Evolutionary conservation across 2,113 vertebrate species (phyloP).

Genomic region (Cheilinus undulatus): DNA sequence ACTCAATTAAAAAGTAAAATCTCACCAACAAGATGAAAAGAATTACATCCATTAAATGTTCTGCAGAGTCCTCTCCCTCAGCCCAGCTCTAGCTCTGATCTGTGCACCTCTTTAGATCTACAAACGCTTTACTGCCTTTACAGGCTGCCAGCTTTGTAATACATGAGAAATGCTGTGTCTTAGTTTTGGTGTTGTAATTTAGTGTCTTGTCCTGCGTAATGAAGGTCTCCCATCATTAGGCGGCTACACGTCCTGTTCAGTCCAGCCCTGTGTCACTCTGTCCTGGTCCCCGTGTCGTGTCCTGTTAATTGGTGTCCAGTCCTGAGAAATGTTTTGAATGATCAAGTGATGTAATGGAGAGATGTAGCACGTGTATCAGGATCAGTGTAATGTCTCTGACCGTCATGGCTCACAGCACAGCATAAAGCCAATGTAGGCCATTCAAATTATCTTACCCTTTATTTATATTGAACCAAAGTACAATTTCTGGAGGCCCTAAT

Average conservation of each 20-base stretch:
- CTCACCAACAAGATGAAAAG: not conserved
- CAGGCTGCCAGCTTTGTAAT: not conserved
- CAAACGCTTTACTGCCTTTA: not conserved
- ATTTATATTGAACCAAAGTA: not conserved
- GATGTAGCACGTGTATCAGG: not conserved
- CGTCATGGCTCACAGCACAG: constrained; percentile 2
- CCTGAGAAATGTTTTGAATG: constrained; percentile 21
- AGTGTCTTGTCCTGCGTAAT: constrained; percentile 30
- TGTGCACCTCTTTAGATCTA: not conserved
- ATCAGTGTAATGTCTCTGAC: not conserved
- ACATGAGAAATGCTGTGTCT: not conserved
- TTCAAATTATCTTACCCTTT: not conserved
- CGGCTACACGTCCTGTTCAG: constrained; percentile 26
- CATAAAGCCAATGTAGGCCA: not conserved
- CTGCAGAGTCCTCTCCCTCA: not conserved
- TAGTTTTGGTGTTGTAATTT: constrained; percentile 26
- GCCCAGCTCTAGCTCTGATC: not conserved
- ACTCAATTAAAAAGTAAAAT: no score
- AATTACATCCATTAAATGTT: not conserved
- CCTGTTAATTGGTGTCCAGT: constrained; percentile 21
- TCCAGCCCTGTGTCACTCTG: constrained; percentile 15
- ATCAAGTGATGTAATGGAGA: constrained; percentile 1
- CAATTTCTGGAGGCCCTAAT: no score
- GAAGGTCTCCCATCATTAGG: constrained; percentile 32
- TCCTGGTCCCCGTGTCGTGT: constrained; percentile 21